Conservation (phyloP, 2,797 vertebrate species). For the Phalloptychus januarius region DNA sequence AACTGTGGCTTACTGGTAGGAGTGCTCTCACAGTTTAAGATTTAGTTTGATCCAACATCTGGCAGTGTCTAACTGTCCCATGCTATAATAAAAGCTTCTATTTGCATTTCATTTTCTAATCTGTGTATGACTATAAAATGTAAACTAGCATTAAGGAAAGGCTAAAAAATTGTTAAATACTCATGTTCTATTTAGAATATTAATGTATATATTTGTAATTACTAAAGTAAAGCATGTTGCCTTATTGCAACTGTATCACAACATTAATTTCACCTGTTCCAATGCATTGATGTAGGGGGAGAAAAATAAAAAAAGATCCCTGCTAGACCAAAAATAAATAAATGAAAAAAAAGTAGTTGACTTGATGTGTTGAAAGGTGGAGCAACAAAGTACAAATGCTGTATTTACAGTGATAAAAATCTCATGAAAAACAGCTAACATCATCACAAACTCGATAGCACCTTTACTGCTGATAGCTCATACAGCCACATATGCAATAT, state of each 20-base stretch:
- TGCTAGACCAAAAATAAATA: background rate
- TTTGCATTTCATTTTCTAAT: background rate
- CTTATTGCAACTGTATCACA: background rate
- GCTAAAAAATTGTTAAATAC: background rate
- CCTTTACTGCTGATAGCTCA: background rate
- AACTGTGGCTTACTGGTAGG: background rate
- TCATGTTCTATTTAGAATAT: background rate
- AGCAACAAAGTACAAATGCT: background rate
- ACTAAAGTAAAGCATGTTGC: background rate
- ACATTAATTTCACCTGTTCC: background rate
- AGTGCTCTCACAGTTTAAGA: background rate
- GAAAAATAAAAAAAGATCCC: background rate
- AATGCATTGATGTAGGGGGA: background rate
- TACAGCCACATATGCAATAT: background rate
- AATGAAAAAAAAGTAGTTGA: background rate
- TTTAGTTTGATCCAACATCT: background rate
- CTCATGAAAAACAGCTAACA: background rate
- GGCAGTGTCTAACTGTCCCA: background rate
- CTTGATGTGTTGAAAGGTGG: background rate
- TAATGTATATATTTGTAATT: background rate
- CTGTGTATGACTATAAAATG: too few relatives aligned
- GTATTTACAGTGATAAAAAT: conserved; percentile 2
- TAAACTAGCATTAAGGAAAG: background rate
- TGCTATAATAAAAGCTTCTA: background rate
- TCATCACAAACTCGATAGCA: background rate